These are phyloP conservation scores for Oppia nitens DNA, from an alignment of 1,140 invertebrate species.

Conservation along the genomic window DNA sequence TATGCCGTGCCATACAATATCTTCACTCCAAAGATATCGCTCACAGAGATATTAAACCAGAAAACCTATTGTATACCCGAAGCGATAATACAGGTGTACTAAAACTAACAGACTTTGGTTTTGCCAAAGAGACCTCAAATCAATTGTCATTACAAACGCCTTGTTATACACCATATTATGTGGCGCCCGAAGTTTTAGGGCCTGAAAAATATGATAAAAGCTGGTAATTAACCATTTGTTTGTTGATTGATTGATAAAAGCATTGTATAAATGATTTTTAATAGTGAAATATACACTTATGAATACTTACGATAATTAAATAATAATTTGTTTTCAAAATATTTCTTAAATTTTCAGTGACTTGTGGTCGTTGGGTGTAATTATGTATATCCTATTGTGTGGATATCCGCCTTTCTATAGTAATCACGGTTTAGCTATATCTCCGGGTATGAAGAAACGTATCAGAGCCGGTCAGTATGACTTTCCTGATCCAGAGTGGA, in stretches of 20 bases:
- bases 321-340: too few species aligned
- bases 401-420: conserved; percentile 98
- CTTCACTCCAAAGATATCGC: conserved; percentile 90
- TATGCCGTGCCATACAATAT: conserved; percentile 85
- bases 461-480: conserved; percentile 91
- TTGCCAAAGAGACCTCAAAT: conserved; percentile 84
- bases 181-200: conserved; percentile 87
- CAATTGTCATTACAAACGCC: conserved; percentile 81
- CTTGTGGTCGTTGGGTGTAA: conserved; percentile 91
- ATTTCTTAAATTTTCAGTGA: conserved; percentile 41
- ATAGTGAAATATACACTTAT: not conserved
- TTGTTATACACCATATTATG: conserved; percentile 97
- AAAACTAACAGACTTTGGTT: conserved; percentile 98
- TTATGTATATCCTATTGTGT: conserved; percentile 90
- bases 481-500: conserved; percentile 91
- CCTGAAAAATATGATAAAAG: conserved; percentile 91
- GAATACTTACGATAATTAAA: conserved; percentile 3
- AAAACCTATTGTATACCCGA: conserved; percentile 38
- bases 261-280: not conserved
- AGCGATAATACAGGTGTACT: conserved; percentile 44
- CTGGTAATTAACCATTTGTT: conserved; percentile 12
- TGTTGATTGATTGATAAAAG: not conserved
- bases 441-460: conserved; percentile 97
- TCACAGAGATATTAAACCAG: conserved; percentile 80
- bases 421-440: conserved; percentile 88